Conservation (phyloP, 2,797 vertebrate genomes). For the Falco naumanni region DNA sequence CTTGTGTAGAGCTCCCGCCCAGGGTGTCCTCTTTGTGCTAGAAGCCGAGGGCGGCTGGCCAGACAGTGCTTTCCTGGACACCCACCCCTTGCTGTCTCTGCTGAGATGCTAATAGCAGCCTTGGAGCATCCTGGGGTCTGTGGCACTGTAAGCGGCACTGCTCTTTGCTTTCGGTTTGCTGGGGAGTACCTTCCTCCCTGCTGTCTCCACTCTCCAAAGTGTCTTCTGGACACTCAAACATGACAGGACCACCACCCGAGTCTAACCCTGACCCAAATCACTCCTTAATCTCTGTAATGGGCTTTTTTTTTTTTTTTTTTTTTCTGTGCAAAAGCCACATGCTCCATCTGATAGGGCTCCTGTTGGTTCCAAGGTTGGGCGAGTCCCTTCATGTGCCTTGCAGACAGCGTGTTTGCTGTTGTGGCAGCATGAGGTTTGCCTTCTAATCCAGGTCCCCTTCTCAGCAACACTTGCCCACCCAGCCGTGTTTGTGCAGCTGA, state of each 20-base stretch:
- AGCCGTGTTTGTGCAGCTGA: not conserved
- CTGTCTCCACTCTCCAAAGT: not conserved
- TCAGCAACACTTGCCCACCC: not conserved
- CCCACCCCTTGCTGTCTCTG: not conserved
- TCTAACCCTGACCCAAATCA: not conserved
- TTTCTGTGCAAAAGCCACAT: rapidly evolving
- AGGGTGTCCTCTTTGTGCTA: not conserved
- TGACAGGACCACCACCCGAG: not conserved
- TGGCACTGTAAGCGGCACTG: not conserved
- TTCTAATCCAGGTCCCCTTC: not conserved
- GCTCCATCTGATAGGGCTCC: not conserved
- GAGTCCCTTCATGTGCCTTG: not conserved
- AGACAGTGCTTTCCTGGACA: not conserved
- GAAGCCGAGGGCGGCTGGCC: not conserved
- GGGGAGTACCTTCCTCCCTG: not conserved
- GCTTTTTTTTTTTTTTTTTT: not conserved
- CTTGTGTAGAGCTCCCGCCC: not conserved
- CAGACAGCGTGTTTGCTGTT: not conserved
- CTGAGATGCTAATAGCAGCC: not conserved
- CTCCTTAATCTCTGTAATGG: rapidly evolving
- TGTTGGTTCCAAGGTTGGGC: rapidly evolving
- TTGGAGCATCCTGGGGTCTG: not conserved
- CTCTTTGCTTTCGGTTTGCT: not conserved
- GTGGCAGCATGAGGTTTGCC: not conserved
- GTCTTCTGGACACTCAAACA: not conserved